Conservation (phyloP, 2,888 invertebrate genomes). For the Lochmaea crataegi region DNA sequence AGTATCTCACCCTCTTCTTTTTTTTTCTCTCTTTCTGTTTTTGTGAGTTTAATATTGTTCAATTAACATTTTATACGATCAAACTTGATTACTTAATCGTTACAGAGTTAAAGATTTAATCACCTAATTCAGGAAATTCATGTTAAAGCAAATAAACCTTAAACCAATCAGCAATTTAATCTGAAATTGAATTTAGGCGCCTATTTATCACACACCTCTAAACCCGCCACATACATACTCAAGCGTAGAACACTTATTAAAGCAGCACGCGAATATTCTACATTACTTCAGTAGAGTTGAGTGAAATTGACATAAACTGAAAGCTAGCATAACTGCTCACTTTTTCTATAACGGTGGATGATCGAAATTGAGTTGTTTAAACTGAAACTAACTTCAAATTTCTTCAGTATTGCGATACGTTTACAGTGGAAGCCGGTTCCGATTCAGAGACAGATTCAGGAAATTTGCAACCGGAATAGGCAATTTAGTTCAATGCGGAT, state of each 20-base stretch:
- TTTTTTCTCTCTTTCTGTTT: neutral
- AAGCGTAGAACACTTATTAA: neutral
- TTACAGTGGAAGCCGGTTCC: too few species aligned
- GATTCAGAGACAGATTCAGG: too few species aligned
- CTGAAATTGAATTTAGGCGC: slow-evolving; percentile 8
- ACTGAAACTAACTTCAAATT: too few species aligned
- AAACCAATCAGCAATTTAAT: slow-evolving; percentile 13
- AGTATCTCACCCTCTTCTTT: neutral
- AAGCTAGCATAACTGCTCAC: too few species aligned
- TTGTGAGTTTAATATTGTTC: neutral
- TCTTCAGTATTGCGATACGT: too few species aligned
- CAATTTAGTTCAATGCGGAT: too few species aligned
- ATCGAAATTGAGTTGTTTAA: too few species aligned
- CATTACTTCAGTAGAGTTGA: neutral
- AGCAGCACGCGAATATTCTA: neutral
- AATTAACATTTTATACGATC: slow-evolving; percentile 1
- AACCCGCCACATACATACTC: slow-evolving; percentile 6
- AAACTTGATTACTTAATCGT: neutral
- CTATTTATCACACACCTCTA: slow-evolving; percentile 13
- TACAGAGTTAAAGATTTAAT: slow-evolving; percentile 2
- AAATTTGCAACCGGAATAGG: too few species aligned
- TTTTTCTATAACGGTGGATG: too few species aligned
- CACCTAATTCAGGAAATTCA: slow-evolving; percentile 15
- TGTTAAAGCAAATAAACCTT: slow-evolving; percentile 6
- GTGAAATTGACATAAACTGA: too few species aligned